A percentile compares a stretch with the other conserved stretches of the same genome.
phyloP scores from a whole-genome alignment of 1,140 invertebrate genomes.

The Campoletis sonorensis region DNA sequence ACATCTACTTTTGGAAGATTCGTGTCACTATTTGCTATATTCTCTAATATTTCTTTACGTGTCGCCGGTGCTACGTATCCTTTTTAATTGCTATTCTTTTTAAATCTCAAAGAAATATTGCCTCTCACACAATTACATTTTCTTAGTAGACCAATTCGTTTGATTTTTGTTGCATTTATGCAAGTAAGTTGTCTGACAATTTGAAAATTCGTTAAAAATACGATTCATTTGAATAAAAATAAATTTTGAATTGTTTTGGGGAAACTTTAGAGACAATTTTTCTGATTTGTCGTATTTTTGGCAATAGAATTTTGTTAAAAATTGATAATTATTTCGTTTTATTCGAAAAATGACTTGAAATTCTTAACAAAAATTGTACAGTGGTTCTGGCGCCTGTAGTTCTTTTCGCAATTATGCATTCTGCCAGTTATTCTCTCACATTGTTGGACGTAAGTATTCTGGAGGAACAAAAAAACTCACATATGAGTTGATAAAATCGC shows the following conservation, averaged over 20 bases:
- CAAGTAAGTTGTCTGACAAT: too few relatives aligned
- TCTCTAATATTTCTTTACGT: constrained; percentile 95
- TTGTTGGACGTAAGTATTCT: constrained; percentile 90
- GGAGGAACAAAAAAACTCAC: constrained; percentile 25
- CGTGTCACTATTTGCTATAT: constrained; percentile 97
- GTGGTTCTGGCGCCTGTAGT: constrained; percentile 93
- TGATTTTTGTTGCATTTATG: too few relatives aligned
- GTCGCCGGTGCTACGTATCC: constrained; percentile 91
- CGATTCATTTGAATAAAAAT: too few relatives aligned
- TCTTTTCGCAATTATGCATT: constrained; percentile 93
- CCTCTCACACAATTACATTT: neutral
- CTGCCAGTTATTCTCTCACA: constrained; percentile 91
- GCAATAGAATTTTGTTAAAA: too few relatives aligned
- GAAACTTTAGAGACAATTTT: too few relatives aligned
- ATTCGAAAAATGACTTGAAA: too few relatives aligned
- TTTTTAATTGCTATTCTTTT: constrained; percentile 67
- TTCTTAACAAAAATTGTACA: constrained; percentile 76
- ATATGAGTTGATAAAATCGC: constrained; percentile 30
- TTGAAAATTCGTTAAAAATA: too few relatives aligned
- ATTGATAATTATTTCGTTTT: too few relatives aligned
- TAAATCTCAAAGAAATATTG: neutral
- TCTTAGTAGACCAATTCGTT: neutral
- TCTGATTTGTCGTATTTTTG: too few relatives aligned
- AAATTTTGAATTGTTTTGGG: too few relatives aligned
- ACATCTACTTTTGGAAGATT: constrained; percentile 91